Evolutionary conservation across 2,113 vertebrate species (phyloP).

Genomic region (Tiliqua scincoides): DNA sequence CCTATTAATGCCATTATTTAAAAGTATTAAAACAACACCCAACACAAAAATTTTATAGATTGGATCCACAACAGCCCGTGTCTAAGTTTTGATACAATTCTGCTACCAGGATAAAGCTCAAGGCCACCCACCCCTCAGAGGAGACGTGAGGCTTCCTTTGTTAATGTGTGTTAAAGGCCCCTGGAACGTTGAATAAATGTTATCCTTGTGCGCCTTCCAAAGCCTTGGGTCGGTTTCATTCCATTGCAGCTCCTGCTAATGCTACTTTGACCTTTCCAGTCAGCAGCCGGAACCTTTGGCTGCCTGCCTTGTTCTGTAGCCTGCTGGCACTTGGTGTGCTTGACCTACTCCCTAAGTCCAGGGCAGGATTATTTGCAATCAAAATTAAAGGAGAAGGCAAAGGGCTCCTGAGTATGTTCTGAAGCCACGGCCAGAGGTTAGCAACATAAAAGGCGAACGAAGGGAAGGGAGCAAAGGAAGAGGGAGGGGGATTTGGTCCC

Average conservation of each 20-base stretch:
- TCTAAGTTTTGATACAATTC: not conserved
- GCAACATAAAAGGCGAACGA: constrained; percentile 6
- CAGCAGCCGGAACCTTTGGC: constrained; percentile 45
- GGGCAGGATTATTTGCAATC: constrained; percentile 45
- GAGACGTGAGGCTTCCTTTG: constrained; percentile 31
- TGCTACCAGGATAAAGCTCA: not conserved
- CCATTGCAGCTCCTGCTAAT: constrained; percentile 47
- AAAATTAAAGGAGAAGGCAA: constrained; percentile 39
- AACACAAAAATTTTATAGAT: not conserved
- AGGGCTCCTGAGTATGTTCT: not conserved
- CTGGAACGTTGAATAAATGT: constrained; percentile 54
- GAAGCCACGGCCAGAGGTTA: constrained; percentile 23
- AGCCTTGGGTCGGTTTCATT: constrained; percentile 40
- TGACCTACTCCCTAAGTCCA: constrained; percentile 39
- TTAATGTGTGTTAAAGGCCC: constrained; percentile 38
- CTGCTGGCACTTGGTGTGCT: constrained; percentile 39
- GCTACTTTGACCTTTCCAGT: constrained; percentile 62
- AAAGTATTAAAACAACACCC: not conserved
- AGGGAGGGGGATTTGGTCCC: fast-evolving
- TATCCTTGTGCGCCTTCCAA: constrained; percentile 35
- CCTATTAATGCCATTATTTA: not conserved
- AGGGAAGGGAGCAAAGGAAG: not conserved
- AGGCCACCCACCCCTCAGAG: fast-evolving
- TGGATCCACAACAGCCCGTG: not conserved
- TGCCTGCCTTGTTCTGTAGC: constrained; percentile 21